Evolutionary conservation across 2,888 invertebrate genomes (phyloP).

Genomic region (Drosophila peninsularis): DNA sequence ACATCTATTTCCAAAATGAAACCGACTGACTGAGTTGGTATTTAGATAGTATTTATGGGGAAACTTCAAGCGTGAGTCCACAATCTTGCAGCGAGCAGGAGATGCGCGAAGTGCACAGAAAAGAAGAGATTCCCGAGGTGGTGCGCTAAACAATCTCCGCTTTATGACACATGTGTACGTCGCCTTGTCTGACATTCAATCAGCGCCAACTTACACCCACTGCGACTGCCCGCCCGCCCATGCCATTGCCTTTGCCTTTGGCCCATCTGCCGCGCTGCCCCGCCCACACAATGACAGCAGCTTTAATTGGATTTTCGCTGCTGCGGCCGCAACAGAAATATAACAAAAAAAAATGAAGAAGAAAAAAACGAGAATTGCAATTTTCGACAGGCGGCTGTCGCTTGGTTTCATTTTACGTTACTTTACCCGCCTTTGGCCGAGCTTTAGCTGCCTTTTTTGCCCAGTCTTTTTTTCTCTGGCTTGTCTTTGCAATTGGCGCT

Average conservation of each 20-base stretch:
- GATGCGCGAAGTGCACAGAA: constrained; percentile 2
- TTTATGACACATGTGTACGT: constrained; percentile 77
- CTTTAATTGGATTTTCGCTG: constrained; percentile 80
- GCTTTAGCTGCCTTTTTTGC: constrained; percentile 47
- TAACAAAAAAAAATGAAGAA: constrained; percentile 17
- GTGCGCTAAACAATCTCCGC: constrained; percentile 70
- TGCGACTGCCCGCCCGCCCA: background rate
- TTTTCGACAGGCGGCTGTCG: constrained; percentile 79
- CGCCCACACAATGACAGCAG: constrained; percentile 75
- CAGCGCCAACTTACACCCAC: constrained; percentile 53
- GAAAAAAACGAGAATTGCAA: constrained; percentile 66
- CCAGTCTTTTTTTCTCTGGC: constrained; percentile 37
- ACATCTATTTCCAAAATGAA: background rate
- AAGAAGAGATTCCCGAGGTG: constrained; percentile 16
- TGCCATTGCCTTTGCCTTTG: constrained; percentile 6
- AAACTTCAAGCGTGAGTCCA: background rate
- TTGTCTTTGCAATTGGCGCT: constrained; percentile 70
- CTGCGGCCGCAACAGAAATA: constrained; percentile 59
- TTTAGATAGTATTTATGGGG: too few species aligned
- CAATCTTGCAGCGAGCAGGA: background rate
- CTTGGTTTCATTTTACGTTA: constrained; percentile 63
- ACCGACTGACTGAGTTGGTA: background rate
- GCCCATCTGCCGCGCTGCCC: constrained; percentile 36
- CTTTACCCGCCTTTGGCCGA: constrained; percentile 56
- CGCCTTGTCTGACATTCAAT: constrained; percentile 75